These are phyloP conservation scores for Lophotriccus pileatus DNA, from an alignment of 2,797 vertebrate species.

Conservation along the genomic window DNA sequence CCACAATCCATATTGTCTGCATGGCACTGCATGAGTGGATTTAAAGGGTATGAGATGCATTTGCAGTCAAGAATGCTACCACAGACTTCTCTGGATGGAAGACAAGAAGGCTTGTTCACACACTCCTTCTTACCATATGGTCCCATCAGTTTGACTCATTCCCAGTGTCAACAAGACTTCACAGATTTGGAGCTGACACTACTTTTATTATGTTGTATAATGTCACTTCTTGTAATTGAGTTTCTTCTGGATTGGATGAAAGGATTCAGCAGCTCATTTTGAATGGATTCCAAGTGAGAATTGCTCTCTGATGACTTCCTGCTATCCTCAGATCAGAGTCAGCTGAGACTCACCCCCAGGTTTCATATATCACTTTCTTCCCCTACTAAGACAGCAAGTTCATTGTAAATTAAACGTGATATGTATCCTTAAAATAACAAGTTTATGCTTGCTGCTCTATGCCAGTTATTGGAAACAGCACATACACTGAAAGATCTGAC, in stretches of 20 bases:
- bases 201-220: slow-evolving; percentile 26
- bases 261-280: not conserved
- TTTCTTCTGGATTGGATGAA: not conserved
- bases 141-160: slow-evolving; percentile 38
- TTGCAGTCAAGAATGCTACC: not conserved
- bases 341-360: not conserved
- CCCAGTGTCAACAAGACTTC: slow-evolving; percentile 19
- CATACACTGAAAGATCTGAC: not conserved
- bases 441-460: not conserved
- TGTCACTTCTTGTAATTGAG: slow-evolving; percentile 4
- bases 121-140: slow-evolving; percentile 39
- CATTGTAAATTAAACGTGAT: not conserved
- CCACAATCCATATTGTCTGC: not conserved
- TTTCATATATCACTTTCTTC: not conserved
- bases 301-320: not conserved
- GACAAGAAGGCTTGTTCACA: not conserved
- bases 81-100: not conserved
- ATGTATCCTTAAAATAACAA: not conserved
- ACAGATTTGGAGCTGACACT: not conserved
- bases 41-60: not conserved
- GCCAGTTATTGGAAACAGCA: not conserved
- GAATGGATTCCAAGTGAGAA: not conserved
- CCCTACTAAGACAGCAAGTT: not conserved
- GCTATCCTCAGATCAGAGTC: not conserved
- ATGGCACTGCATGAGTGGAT: not conserved